Conservation (phyloP, 2,113 vertebrate genomes). For the Clarias macrocephalus region DNA sequence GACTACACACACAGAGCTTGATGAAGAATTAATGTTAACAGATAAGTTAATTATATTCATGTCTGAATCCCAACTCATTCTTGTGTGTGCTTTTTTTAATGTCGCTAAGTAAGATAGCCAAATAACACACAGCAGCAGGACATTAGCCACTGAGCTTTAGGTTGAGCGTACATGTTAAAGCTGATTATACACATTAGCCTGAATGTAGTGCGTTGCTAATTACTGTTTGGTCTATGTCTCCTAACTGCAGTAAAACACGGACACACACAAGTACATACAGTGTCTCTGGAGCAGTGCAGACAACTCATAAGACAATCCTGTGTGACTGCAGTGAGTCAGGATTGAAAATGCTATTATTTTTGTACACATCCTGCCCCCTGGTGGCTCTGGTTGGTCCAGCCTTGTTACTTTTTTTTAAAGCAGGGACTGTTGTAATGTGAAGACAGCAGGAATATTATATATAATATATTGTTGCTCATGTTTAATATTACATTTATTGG, state of each 20-base stretch:
- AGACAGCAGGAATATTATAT: background rate
- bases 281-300: background rate
- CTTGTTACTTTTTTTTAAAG: background rate
- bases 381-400: background rate
- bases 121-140: background rate
- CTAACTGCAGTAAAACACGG: background rate
- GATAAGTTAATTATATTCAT: background rate
- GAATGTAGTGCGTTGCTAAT: background rate
- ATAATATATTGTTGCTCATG: constrained; percentile 30
- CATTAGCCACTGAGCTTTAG: background rate
- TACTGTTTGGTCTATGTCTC: background rate
- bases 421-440: background rate
- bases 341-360: background rate
- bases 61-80: background rate
- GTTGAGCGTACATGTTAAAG: background rate
- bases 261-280: background rate
- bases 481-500: constrained; percentile 34
- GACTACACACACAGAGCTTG: background rate
- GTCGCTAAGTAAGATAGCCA: background rate
- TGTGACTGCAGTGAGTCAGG: background rate
- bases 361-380: constrained; percentile 4
- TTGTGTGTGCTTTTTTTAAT: too few species aligned
- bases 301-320: background rate
- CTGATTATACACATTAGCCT: background rate
- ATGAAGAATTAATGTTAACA: background rate